phyloP scores from a whole-genome alignment of 2,797 vertebrate genomes.

The Mastacembelus armatus region DNA sequence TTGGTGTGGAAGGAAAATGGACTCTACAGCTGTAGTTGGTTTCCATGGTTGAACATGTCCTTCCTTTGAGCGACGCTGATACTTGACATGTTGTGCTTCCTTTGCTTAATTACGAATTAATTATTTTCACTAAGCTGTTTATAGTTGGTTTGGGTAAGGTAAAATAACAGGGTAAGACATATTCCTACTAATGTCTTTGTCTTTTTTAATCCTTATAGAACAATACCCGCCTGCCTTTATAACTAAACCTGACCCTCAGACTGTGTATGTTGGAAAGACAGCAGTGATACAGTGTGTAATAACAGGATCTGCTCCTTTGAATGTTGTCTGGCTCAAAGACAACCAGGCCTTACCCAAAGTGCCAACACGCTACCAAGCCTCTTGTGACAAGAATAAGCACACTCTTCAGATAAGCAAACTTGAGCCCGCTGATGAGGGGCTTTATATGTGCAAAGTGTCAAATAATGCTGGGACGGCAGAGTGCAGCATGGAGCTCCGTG shows the following conservation, averaged over 20 bases:
- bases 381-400: conserved; percentile 87
- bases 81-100: neutral
- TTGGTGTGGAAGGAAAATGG: neutral
- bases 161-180: conserved; percentile 4
- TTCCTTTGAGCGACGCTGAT: too few species aligned
- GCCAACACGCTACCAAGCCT: conserved; percentile 79
- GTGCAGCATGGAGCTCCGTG: conserved; percentile 86
- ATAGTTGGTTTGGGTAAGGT: conserved; percentile 7
- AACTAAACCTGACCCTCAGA: conserved; percentile 89
- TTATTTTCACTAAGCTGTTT: too few species aligned
- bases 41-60: too few species aligned
- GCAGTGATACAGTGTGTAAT: conserved; percentile 88
- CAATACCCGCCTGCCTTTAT: conserved; percentile 88
- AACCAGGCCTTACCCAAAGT: conserved; percentile 75
- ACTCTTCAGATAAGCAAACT: conserved; percentile 85
- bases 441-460: conserved; percentile 88
- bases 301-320: conserved; percentile 88
- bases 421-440: conserved; percentile 82
- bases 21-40: neutral
- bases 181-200: conserved; percentile 62
- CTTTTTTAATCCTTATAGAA: conserved; percentile 82
- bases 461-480: conserved; percentile 88
- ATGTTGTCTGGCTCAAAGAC: conserved; percentile 90
- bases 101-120: too few species aligned
- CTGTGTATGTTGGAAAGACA: conserved; percentile 89